Percentiles rank a stretch among this genome's conserved stretches.
phyloP scores from a whole-genome alignment of 2,113 vertebrate species.

The Zosterops hypoxanthus region DNA sequence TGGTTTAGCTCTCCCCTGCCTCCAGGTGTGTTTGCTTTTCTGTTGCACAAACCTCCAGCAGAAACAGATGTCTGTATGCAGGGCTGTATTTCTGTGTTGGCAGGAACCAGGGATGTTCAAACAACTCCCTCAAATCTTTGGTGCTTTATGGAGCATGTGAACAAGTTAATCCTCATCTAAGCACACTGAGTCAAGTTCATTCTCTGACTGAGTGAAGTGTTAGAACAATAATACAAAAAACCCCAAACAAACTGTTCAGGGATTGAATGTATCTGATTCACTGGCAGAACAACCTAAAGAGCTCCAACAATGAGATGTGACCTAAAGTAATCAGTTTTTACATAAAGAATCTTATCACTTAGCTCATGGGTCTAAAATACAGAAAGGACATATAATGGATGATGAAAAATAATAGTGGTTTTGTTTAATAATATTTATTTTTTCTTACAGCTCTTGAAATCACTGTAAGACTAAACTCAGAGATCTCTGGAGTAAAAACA shows the following conservation, averaged over 20 bases:
- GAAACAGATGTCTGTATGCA: background rate
- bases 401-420: background rate
- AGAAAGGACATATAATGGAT: background rate
- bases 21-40: background rate
- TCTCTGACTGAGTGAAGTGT: background rate
- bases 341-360: background rate
- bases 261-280: background rate
- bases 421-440: fast-evolving
- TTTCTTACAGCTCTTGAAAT: background rate
- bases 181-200: background rate
- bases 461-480: background rate
- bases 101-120: background rate
- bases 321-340: background rate
- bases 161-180: background rate
- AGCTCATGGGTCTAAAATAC: background rate
- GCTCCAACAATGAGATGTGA: background rate
- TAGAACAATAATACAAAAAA: background rate
- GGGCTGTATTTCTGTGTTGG: background rate
- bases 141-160: background rate
- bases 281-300: background rate
- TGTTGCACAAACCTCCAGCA: background rate
- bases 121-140: background rate
- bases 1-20: background rate
- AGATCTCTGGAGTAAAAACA: background rate
- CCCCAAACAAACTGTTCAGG: no score